These are phyloP conservation scores for Chamaetylas fuelleborni DNA, from an alignment of 2,113 vertebrate species.

Conservation along the genomic window DNA sequence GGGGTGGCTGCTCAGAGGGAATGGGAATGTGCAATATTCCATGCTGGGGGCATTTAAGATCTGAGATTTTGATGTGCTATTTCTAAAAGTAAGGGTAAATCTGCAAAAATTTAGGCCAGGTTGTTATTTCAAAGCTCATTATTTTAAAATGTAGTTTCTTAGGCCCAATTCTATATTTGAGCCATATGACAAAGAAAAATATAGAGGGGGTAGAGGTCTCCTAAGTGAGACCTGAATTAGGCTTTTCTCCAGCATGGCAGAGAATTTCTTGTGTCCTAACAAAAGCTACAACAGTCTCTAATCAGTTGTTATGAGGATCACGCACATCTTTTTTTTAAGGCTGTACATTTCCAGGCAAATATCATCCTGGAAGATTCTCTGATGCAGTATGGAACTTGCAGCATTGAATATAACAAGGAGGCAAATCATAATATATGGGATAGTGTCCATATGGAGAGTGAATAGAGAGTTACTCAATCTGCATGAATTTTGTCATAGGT, in stretches of 20 bases:
- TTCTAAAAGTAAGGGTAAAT: not conserved
- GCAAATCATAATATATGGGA: not conserved
- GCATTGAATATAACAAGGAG: not conserved
- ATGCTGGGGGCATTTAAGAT: not conserved
- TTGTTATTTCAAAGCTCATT: not conserved
- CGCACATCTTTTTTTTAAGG: not conserved
- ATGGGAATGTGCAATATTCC: not conserved
- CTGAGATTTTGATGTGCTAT: not conserved
- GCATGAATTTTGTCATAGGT: not conserved
- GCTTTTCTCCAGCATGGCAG: not conserved
- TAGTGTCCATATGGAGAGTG: not conserved
- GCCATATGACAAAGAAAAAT: not conserved
- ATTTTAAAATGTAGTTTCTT: not conserved
- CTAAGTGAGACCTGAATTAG: not conserved
- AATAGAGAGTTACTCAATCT: not conserved
- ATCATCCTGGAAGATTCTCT: not conserved
- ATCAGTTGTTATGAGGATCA: not conserved
- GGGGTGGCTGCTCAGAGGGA: not conserved
- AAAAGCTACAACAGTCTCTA: not conserved
- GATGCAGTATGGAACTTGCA: not conserved
- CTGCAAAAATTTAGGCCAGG: not conserved
- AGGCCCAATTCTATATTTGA: not conserved
- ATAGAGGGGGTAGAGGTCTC: fast-evolving
- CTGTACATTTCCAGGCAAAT: not conserved
- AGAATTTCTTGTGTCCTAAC: not conserved